Percentiles rank a stretch among this genome's conserved stretches.
These are phyloP conservation scores for Dromaius novaehollandiae DNA, from an alignment of 2,113 vertebrate species.

Conservation along the genomic window DNA sequence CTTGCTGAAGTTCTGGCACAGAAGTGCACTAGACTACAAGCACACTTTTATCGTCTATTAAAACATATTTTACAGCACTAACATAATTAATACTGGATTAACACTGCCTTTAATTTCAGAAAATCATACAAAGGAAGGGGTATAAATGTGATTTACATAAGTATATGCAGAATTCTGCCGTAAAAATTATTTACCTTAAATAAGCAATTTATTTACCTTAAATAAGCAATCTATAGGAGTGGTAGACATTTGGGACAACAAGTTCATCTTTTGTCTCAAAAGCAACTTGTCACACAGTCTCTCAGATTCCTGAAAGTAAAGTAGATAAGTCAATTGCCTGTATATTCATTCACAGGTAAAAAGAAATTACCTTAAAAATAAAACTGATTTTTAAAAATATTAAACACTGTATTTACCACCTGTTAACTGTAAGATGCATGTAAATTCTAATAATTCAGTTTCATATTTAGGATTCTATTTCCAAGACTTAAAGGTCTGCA, in stretches of 20 bases:
- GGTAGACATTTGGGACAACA: conserved; percentile 86
- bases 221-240: conserved; percentile 89
- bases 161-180: not conserved
- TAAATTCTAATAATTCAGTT: not conserved
- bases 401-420: not conserved
- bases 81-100: not conserved
- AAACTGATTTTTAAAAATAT: not conserved
- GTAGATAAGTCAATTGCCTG: not conserved
- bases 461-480: not conserved
- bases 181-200: conserved; percentile 84
- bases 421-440: not conserved
- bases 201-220: conserved; percentile 86
- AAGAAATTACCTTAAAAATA: not conserved
- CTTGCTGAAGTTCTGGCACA: not conserved
- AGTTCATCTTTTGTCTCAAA: conserved; percentile 89
- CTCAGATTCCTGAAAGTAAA: conserved; percentile 80
- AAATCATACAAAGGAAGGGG: not conserved
- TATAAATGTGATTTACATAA: not conserved
- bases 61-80: not conserved
- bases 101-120: not conserved
- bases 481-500: not conserved
- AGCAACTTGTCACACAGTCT: conserved; percentile 82
- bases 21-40: not conserved
- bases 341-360: not conserved
- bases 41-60: not conserved